Percentiles rank a stretch among this genome's conserved stretches.
Conservation (phyloP, 2,888 invertebrate species). For the Eumacrocentrus americanus region DNA sequence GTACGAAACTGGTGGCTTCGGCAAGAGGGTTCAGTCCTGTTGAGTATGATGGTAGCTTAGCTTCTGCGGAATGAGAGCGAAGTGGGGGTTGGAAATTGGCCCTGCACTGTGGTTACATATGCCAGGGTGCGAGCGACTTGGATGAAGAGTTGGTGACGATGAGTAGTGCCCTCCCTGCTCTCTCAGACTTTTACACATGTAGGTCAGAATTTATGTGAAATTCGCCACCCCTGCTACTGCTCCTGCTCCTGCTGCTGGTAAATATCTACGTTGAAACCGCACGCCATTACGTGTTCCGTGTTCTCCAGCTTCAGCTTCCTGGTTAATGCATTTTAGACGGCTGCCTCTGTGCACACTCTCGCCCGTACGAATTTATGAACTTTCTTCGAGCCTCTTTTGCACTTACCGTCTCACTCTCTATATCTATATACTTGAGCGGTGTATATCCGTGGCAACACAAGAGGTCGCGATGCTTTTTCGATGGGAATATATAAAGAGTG, state of each 20-base stretch:
- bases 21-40: not conserved
- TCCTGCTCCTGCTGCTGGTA: constrained; percentile 28
- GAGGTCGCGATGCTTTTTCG: constrained; percentile 12
- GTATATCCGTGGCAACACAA: constrained; percentile 17
- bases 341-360: constrained; percentile 19
- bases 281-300: constrained; percentile 33
- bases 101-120: no score
- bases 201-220: constrained; percentile 40
- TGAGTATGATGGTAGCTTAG: not conserved
- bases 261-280: constrained; percentile 33
- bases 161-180: constrained; percentile 4
- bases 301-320: constrained; percentile 31
- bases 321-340: constrained; percentile 39
- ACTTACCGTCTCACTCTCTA: constrained; percentile 28
- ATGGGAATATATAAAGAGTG: not conserved
- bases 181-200: constrained; percentile 36
- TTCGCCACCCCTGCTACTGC: constrained; percentile 29
- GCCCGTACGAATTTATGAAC: constrained; percentile 39
- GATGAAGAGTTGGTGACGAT: no score
- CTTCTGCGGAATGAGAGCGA: constrained; percentile 15
- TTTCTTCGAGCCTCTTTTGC: constrained; percentile 37
- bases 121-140: no score
- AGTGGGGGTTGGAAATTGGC: constrained; percentile 1
- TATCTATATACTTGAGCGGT: constrained; percentile 5
- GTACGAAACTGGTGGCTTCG: no score